A percentile compares a stretch with the other conserved stretches of the same genome.
Evolutionary conservation across 2,113 vertebrate species (phyloP).

Genomic region (Pitta sordida): DNA sequence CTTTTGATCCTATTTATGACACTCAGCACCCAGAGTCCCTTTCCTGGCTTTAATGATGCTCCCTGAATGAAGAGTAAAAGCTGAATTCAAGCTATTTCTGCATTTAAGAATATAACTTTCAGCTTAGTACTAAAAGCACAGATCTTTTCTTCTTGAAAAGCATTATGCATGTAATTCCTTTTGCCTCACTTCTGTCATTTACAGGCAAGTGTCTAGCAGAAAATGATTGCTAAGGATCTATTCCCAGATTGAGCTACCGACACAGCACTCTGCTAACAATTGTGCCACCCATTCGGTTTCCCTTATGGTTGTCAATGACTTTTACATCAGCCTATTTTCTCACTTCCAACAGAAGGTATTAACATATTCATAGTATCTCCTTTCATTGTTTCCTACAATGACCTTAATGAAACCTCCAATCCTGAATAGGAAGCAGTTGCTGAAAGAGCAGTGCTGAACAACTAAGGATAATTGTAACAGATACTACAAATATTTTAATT

Average conservation of each 20-base stretch:
- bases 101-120: neutral
- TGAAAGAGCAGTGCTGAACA: neutral
- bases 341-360: neutral
- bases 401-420: neutral
- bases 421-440: neutral
- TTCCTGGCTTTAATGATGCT: neutral
- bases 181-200: neutral
- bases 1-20: neutral
- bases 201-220: neutral
- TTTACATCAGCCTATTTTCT: neutral
- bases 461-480: neutral
- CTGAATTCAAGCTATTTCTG: neutral
- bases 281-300: neutral
- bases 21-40: neutral
- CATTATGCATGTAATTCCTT: neutral
- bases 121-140: neutral
- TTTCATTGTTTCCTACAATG: neutral
- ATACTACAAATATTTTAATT: neutral
- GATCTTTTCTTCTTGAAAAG: neutral
- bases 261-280: neutral
- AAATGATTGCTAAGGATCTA: neutral
- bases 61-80: neutral
- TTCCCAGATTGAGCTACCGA: neutral
- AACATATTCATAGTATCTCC: slow-evolving; percentile 12
- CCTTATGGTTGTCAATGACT: neutral